Evolutionary conservation across 2,113 vertebrate species (phyloP).

Genomic region (Ascaphus truei): DNA sequence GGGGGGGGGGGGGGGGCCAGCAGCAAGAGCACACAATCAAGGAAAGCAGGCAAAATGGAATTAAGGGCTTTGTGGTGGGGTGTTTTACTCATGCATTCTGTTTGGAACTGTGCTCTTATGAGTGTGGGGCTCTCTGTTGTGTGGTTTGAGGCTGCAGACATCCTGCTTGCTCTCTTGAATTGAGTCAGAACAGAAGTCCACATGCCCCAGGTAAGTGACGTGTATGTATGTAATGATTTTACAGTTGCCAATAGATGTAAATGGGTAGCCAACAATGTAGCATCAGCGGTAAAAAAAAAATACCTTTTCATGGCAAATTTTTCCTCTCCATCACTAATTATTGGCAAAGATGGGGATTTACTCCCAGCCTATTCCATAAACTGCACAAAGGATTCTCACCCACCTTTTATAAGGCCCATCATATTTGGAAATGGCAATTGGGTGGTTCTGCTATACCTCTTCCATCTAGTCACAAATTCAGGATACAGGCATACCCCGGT

Average conservation of each 20-base stretch:
- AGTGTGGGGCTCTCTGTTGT: too few species aligned
- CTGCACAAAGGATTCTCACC: slow-evolving; percentile 86
- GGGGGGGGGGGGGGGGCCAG: too few species aligned
- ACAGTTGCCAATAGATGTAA: slow-evolving; percentile 85
- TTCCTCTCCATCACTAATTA: slow-evolving; percentile 90
- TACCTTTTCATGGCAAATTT: slow-evolving; percentile 98
- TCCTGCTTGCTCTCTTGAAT: too few species aligned
- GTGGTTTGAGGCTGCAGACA: too few species aligned
- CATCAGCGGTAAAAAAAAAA: slow-evolving; percentile 82
- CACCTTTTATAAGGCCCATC: slow-evolving; percentile 96
- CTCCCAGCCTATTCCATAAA: slow-evolving; percentile 95
- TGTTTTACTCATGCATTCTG: too few species aligned
- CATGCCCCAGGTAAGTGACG: slow-evolving; percentile 73
- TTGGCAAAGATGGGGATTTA: slow-evolving; percentile 96
- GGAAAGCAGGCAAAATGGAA: too few species aligned
- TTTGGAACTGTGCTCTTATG: too few species aligned
- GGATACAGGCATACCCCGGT: too few species aligned
- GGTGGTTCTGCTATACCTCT: slow-evolving; percentile 96
- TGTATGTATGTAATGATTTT: slow-evolving; percentile 82
- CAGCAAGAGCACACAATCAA: too few species aligned
- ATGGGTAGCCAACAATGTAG: slow-evolving; percentile 74
- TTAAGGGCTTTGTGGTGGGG: too few species aligned
- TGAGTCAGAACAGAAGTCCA: slow-evolving; percentile 78
- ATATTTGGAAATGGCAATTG: slow-evolving; percentile 98
- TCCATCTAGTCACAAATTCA: slow-evolving; percentile 94